Percentiles rank a stretch among this genome's conserved stretches.
Conservation (phyloP, 2,797 vertebrate genomes). For the Muscicapa comitata region DNA sequence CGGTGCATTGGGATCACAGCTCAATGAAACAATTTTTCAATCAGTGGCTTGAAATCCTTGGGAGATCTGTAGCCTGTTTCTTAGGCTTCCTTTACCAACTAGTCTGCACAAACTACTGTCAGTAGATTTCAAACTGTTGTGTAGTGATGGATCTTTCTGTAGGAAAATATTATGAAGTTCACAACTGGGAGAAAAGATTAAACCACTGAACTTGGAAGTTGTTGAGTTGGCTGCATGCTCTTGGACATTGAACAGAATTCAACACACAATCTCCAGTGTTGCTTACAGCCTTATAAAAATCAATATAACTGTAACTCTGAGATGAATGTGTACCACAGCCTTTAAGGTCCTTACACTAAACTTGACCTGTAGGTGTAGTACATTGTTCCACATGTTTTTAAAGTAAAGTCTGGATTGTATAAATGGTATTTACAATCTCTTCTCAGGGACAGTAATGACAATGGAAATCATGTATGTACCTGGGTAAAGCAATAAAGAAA, state of each 20-base stretch:
- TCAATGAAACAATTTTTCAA: background rate
- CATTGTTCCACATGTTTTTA: background rate
- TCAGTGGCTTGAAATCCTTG: background rate
- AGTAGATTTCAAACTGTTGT: background rate
- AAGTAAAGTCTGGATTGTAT: background rate
- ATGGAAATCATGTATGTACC: background rate
- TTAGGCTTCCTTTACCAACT: background rate
- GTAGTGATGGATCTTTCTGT: accelerated
- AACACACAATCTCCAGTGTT: background rate
- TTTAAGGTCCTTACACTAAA: background rate
- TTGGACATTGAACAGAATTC: background rate
- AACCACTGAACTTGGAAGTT: background rate
- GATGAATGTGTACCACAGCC: background rate
- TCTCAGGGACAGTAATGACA: background rate
- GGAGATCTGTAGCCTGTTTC: background rate
- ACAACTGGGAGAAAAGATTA: background rate
- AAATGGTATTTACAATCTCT: background rate
- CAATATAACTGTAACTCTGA: background rate
- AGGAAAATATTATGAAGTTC: background rate
- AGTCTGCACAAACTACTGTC: background rate
- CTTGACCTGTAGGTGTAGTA: background rate
- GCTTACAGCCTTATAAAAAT: background rate
- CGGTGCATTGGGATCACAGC: background rate
- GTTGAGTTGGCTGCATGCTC: background rate
- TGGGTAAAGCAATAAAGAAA: background rate